A percentile compares a stretch with the other conserved stretches of the same genome.
phyloP scores from a whole-genome alignment of 2,797 vertebrate genomes.

The Acanthornis magna region DNA sequence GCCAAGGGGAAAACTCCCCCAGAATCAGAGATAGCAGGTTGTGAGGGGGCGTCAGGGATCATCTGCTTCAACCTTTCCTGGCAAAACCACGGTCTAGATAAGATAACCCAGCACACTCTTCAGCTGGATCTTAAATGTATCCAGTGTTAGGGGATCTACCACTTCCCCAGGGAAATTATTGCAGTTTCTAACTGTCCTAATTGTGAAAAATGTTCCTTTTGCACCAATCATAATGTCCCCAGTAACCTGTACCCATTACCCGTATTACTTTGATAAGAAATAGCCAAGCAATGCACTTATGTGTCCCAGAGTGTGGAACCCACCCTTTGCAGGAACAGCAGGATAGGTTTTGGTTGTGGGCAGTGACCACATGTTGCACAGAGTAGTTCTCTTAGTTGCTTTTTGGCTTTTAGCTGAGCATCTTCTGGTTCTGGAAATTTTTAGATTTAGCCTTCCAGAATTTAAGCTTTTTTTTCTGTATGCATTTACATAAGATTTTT shows the following conservation, averaged over 20 bases:
- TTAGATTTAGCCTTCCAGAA: background rate
- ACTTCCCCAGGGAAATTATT: background rate
- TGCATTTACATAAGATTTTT: background rate
- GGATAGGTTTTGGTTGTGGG: background rate
- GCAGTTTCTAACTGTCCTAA: background rate
- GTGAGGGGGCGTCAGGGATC: background rate
- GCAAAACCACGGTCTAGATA: background rate
- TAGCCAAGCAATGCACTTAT: background rate
- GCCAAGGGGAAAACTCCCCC: background rate
- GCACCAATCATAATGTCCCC: background rate
- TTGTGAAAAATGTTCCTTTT: background rate
- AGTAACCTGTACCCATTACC: background rate
- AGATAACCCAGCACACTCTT: background rate
- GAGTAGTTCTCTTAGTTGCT: background rate
- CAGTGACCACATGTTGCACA: background rate
- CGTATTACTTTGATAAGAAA: background rate
- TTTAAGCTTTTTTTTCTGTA: background rate
- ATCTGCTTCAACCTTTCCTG: background rate
- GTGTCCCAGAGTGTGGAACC: background rate
- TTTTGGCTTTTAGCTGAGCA: background rate
- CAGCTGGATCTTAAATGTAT: background rate
- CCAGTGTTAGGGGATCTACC: background rate
- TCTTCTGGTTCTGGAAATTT: background rate
- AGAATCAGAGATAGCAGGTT: background rate
- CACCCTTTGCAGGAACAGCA: background rate